phyloP scores from a whole-genome alignment of 2,113 vertebrate species.

The Amblyornis subalaris region DNA sequence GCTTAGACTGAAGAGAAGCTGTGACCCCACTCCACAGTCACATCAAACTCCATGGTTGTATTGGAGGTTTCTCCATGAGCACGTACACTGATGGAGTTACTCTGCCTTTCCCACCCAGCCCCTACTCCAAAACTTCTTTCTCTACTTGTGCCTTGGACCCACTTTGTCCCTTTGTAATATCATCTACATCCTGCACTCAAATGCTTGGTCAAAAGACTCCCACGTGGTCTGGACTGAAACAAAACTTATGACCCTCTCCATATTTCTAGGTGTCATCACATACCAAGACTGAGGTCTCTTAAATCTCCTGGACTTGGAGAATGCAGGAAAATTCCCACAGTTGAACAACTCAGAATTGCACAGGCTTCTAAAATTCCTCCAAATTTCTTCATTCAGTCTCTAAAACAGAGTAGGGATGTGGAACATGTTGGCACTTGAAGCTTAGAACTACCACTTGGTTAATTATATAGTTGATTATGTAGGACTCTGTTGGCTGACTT shows the following conservation, averaged over 20 bases:
- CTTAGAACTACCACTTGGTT: background rate
- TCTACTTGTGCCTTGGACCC: background rate
- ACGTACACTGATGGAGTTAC: background rate
- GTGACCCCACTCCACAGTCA: background rate
- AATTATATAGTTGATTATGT: constrained; percentile 22
- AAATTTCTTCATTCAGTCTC: background rate
- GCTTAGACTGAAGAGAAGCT: background rate
- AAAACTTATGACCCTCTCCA: background rate
- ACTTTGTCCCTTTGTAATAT: background rate
- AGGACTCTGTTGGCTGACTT: background rate
- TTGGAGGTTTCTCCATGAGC: background rate
- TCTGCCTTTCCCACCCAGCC: background rate
- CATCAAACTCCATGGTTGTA: background rate
- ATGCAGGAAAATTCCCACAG: background rate
- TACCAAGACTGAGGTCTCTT: background rate
- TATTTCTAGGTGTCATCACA: background rate
- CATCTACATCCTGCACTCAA: background rate
- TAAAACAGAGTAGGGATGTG: background rate
- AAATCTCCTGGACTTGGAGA: background rate
- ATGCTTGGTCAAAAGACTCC: background rate
- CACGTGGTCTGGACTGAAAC: background rate
- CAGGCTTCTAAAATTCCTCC: background rate
- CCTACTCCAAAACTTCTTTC: background rate
- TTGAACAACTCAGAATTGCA: background rate
- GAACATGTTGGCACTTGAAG: constrained; percentile 13